Conservation (phyloP, 2,888 invertebrate species). For the Amphipoea oculea region DNA sequence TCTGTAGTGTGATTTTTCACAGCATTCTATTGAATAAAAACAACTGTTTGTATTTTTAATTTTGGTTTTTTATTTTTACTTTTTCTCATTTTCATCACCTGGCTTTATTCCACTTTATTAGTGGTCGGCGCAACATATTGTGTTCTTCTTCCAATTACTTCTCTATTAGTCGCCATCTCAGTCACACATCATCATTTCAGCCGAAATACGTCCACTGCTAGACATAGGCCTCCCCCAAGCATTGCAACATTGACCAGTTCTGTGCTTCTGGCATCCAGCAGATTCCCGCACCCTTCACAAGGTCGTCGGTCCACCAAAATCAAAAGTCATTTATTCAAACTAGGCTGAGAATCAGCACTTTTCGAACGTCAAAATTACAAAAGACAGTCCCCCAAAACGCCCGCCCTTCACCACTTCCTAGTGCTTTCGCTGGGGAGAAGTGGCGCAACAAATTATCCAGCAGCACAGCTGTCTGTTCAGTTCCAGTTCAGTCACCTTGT, state of each 20-base stretch:
- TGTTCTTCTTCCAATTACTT: background rate
- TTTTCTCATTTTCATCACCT: background rate
- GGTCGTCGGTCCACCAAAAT: background rate
- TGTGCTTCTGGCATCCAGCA: background rate
- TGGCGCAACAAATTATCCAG: no score
- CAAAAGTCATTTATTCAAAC: no score
- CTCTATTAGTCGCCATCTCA: background rate
- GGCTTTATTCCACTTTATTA: background rate
- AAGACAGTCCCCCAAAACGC: no score
- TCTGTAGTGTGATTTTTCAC: conserved; percentile 67
- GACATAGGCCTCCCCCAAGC: background rate
- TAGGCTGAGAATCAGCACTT: no score
- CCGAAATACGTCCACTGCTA: background rate
- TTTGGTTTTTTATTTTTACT: conserved; percentile 58
- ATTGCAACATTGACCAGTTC: background rate
- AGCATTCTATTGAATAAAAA: conserved; percentile 63
- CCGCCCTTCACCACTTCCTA: no score
- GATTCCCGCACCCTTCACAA: background rate
- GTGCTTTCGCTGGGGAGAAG: no score
- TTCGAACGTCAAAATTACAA: no score
- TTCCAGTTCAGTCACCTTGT: background rate
- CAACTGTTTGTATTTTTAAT: conserved; percentile 64
- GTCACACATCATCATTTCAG: background rate
- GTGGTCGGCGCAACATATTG: background rate
- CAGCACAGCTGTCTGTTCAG: no score